Evolutionary conservation across 2,797 vertebrate genomes (phyloP), one percentile per base, ranked within the genome.

Genomic region (Rhynchonycteris naso): DNA sequence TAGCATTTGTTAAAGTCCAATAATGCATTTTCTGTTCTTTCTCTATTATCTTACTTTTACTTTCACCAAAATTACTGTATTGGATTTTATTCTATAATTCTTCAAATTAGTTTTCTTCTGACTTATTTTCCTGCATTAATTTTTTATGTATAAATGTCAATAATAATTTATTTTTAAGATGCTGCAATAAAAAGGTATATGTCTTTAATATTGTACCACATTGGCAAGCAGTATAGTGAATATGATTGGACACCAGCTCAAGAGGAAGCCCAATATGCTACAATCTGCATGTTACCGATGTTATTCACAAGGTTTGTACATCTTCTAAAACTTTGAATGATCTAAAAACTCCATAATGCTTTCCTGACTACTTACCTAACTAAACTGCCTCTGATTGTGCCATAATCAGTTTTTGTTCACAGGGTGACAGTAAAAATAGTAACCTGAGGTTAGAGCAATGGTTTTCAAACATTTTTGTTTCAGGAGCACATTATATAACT

Each of bases 131-230:
- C 12, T 75, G 52, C 2, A 13, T 75, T 68, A 74, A 74, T 74
- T 79, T 9, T 85, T 79, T 24, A 43, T 74, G 84, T 8, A 28
- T 58, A 18, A 43, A 43, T 6, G 5, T 86, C 50, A 43, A 68
- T 7, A n/a, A 79, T 19, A 89, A 50, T 75, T 85, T 71, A 52
- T n/a, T 94, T 54, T 90, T 91, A 59, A 83, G 58, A 80, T 54
- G 26, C 19, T 80, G n/a, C 5, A 71, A 69, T 43, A 43, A 75
- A 72, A 88, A 88, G 11, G 12, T 50, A 1, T n/a, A 74, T 24
- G 43, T 68, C 59, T 16, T 83, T 81, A 21, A n/a, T 50, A 58
- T 61, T 61, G 12, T 0, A 56, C 21, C 35, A 12, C 38, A 14
- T n/a, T 88, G 14, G n/a, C 30, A 69, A 78, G 33, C 5, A 80